Conservation (phyloP, 1,140 invertebrate species). For the Trichogramma pretiosum region DNA sequence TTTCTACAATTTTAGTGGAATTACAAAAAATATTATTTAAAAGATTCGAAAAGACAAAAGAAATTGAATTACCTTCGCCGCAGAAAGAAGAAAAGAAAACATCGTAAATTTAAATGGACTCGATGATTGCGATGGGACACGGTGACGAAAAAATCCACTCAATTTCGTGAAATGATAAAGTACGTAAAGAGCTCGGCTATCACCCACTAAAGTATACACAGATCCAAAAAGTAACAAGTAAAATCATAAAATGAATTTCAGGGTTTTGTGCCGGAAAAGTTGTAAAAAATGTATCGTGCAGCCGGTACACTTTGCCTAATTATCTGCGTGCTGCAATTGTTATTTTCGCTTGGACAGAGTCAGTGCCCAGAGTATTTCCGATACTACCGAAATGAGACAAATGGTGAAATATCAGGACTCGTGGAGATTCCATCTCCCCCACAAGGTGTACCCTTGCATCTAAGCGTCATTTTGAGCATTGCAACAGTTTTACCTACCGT, state of each 20-base stretch:
- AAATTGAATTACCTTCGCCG: too few relatives aligned
- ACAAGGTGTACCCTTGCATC: conserved; percentile 23
- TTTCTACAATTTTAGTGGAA: conserved; percentile 10
- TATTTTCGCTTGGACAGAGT: conserved; percentile 20
- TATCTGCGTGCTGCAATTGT: conserved; percentile 1
- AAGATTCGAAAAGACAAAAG: conserved; percentile 1
- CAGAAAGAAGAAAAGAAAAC: too few relatives aligned
- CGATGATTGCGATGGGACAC: too few relatives aligned
- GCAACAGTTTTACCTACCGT: conserved; percentile 27
- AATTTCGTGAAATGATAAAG: not conserved
- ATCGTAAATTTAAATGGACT: too few relatives aligned
- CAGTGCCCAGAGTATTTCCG: conserved; percentile 41
- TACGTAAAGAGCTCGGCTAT: too few relatives aligned
- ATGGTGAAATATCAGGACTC: conserved; percentile 32
- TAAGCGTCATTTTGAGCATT: conserved; percentile 30
- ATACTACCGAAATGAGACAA: conserved; percentile 31
- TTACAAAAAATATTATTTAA: not conserved
- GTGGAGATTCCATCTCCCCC: conserved; percentile 29
- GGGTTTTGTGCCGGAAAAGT: too few relatives aligned
- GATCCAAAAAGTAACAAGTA: too few relatives aligned
- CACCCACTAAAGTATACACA: too few relatives aligned
- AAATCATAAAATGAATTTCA: too few relatives aligned
- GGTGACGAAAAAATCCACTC: too few relatives aligned
- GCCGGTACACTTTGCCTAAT: not conserved
- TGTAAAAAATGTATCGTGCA: conserved; percentile 11